phyloP scores from a whole-genome alignment of 2,888 invertebrate species.

The Papilio protenor region DNA sequence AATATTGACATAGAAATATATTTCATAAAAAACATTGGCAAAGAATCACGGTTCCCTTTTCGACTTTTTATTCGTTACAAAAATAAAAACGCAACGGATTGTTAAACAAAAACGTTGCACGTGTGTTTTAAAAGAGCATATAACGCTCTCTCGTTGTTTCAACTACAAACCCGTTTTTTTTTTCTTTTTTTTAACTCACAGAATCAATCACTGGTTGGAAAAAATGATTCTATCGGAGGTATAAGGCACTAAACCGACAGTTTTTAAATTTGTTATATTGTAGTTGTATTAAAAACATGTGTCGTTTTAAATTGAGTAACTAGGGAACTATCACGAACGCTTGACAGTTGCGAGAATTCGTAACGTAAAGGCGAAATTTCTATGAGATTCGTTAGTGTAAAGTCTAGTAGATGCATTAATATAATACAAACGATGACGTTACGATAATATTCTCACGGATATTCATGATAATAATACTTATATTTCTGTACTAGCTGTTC shows the following conservation, averaged over 20 bases:
- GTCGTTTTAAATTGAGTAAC: not conserved
- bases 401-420: no score
- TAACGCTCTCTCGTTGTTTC: not conserved
- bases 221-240: not conserved
- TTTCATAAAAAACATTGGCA: not conserved
- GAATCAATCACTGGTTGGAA: conserved; percentile 1
- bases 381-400: no score
- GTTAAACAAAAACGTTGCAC: not conserved
- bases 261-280: not conserved
- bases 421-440: no score
- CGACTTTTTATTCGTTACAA: not conserved
- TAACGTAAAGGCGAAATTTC: no score
- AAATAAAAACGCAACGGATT: not conserved
- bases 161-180: not conserved
- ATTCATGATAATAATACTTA: not conserved
- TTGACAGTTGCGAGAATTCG: no score
- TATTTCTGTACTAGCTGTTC: not conserved
- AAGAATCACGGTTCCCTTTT: not conserved
- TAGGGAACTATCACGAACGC: no score
- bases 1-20: no score
- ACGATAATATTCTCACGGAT: no score
- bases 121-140: not conserved
- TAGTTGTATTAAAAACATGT: not conserved
- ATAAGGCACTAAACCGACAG: not conserved
- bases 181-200: not conserved